Evolutionary conservation across 2,113 vertebrate genomes (phyloP).

Genomic region (Capricornis sumatraensis): DNA sequence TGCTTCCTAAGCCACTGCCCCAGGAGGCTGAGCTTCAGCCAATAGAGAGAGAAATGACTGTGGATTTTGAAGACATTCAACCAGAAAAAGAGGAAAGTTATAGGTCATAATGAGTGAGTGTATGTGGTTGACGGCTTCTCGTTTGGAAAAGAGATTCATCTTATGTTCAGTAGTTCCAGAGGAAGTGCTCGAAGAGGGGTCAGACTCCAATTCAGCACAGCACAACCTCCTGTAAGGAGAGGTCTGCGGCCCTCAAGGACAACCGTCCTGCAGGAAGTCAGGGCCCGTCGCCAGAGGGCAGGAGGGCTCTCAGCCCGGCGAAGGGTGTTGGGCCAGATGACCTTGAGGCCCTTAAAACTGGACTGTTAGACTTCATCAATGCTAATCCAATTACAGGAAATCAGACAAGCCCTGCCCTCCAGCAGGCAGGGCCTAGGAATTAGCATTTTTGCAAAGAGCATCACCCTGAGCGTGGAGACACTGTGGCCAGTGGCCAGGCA

Average conservation of each 20-base stretch:
- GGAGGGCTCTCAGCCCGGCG: fast-evolving
- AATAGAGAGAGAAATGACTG: fast-evolving
- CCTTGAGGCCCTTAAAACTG: fast-evolving
- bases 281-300: fast-evolving
- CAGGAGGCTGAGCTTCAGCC: fast-evolving
- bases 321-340: background rate
- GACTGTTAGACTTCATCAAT: fast-evolving
- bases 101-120: fast-evolving
- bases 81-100: background rate
- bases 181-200: fast-evolving
- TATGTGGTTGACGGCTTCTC: fast-evolving
- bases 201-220: fast-evolving
- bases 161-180: background rate
- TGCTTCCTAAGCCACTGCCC: fast-evolving
- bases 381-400: background rate
- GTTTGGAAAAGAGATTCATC: background rate
- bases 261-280: fast-evolving
- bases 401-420: background rate
- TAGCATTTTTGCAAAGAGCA: background rate
- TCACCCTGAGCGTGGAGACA: background rate
- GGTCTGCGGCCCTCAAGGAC: fast-evolving
- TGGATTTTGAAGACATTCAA: fast-evolving
- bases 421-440: background rate
- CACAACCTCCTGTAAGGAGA: fast-evolving
- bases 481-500: fast-evolving